phyloP scores from a whole-genome alignment of 2,797 vertebrate species.

The Acrossocheilus fasciatus region DNA sequence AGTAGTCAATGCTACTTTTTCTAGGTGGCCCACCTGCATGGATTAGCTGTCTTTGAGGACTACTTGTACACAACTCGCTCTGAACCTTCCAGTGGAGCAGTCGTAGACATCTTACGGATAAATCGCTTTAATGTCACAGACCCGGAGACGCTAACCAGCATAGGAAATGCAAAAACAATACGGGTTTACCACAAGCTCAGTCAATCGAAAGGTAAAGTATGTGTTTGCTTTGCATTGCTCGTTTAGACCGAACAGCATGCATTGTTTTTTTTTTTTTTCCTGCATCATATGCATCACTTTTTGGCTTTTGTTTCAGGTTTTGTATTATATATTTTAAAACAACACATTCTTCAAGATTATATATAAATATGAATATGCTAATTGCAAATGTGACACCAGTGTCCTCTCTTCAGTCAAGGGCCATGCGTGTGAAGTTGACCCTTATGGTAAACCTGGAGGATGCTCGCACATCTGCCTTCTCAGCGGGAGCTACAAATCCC shows the following conservation, averaged over 20 bases:
- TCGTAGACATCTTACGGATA: slow-evolving; percentile 84
- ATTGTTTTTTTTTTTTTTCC: background rate
- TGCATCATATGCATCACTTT: background rate
- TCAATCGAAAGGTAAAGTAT: slow-evolving; percentile 87
- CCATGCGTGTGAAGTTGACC: slow-evolving; percentile 90
- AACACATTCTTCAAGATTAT: background rate
- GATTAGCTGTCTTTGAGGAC: slow-evolving; percentile 93
- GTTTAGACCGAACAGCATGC: background rate
- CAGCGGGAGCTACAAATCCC: slow-evolving; percentile 92
- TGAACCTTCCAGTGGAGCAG: slow-evolving; percentile 76
- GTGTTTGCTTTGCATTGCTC: slow-evolving; percentile 21
- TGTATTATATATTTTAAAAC: background rate
- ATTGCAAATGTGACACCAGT: slow-evolving; percentile 20
- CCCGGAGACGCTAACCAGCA: slow-evolving; percentile 77
- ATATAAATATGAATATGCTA: background rate
- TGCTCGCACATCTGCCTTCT: slow-evolving; percentile 95
- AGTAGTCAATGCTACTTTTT: slow-evolving; percentile 61
- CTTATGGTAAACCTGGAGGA: slow-evolving; percentile 86
- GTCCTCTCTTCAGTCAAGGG: slow-evolving; percentile 82
- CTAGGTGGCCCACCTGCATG: slow-evolving; percentile 89
- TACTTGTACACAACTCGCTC: slow-evolving; percentile 89
- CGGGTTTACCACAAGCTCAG: slow-evolving; percentile 90
- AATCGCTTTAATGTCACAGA: slow-evolving; percentile 92
- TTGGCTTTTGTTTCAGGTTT: background rate
- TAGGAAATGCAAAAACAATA: slow-evolving; percentile 82